A percentile compares a stretch with the other conserved stretches of the same genome.
Evolutionary conservation across 2,888 invertebrate genomes (phyloP).

Genomic region (Tenthredo mesomela): DNA sequence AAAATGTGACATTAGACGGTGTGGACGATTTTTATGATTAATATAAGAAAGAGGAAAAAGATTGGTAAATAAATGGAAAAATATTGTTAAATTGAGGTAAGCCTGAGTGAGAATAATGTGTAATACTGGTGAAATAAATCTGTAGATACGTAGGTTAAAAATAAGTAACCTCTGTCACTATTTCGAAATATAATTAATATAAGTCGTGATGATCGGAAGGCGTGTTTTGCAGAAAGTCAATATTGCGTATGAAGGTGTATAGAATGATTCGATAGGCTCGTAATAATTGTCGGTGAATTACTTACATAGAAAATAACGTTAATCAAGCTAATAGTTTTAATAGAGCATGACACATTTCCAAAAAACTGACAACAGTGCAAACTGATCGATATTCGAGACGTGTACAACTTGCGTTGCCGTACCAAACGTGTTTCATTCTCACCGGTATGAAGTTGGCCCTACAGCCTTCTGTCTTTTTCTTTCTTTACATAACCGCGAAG

Average conservation of each 20-base stretch:
- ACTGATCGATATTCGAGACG: conserved; percentile 44
- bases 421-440: too few relatives aligned
- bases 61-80: neutral
- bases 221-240: neutral
- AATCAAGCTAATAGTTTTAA: neutral
- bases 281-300: neutral
- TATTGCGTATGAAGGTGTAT: neutral
- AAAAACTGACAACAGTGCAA: conserved; percentile 48
- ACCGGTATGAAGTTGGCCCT: too few relatives aligned
- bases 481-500: too few relatives aligned
- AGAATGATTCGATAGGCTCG: neutral
- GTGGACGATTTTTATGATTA: neutral
- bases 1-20: neutral
- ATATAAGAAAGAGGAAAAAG: neutral
- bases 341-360: conserved; percentile 28
- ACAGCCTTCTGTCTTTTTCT: too few relatives aligned
- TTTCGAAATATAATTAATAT: conserved; percentile 6
- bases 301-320: conserved; percentile 2
- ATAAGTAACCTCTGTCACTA: conserved; percentile 39
- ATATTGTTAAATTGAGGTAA: neutral
- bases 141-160: conserved; percentile 14
- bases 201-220: neutral
- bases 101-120: neutral
- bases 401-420: neutral
- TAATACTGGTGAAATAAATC: neutral